Conservation (phyloP, 2,797 vertebrate species). For the Aselliscus stoliczkanus region DNA sequence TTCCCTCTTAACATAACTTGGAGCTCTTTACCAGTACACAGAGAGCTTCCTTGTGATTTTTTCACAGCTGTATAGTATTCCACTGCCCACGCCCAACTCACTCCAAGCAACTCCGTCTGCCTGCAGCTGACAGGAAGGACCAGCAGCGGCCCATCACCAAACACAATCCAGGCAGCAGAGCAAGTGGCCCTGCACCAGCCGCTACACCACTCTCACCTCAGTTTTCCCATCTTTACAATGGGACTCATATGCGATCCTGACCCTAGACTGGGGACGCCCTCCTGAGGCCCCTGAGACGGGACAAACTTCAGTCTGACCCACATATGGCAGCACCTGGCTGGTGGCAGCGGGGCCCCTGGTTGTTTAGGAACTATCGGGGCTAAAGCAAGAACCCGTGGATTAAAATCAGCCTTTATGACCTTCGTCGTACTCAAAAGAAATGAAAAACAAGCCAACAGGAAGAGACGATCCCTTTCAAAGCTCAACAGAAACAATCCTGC, state of each 20-base stretch:
- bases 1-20: background rate
- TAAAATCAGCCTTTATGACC: background rate
- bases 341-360: fast-evolving
- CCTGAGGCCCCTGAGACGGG: background rate
- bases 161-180: fast-evolving
- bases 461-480: too few relatives aligned
- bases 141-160: background rate
- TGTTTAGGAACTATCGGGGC: fast-evolving
- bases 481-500: background rate
- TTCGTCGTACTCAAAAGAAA: background rate
- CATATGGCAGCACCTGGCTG: fast-evolving
- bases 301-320: background rate
- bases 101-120: background rate
- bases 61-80: background rate
- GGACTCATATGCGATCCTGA: background rate
- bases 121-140: background rate
- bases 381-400: background rate
- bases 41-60: too few relatives aligned
- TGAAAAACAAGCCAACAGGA: background rate
- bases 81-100: background rate
- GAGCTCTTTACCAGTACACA: background rate
- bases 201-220: background rate
- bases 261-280: fast-evolving
- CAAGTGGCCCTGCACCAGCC: background rate
- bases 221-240: background rate